A percentile compares a stretch with the other conserved stretches of the same genome.
phyloP scores from a whole-genome alignment of 1,140 invertebrate species.

The Brachionus plicatilis region DNA sequence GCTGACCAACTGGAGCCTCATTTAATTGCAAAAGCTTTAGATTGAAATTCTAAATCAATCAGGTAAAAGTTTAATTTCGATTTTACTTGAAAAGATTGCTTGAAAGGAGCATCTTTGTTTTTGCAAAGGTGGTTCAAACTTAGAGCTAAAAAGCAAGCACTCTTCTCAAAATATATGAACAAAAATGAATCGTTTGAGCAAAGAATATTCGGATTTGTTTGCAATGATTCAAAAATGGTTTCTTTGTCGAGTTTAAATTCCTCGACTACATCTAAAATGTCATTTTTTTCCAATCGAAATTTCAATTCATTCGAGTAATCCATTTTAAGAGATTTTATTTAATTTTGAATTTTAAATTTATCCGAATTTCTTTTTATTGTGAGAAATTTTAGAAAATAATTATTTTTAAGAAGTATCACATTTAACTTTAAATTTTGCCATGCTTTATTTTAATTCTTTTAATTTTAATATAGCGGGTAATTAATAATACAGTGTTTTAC shows the following conservation, averaged over 20 bases:
- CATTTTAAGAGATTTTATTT: neutral
- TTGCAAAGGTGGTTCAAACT: neutral
- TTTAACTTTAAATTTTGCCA: neutral
- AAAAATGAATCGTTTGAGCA: slow-evolving; percentile 17
- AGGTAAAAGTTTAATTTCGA: neutral
- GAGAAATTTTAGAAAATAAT: neutral
- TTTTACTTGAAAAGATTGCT: neutral
- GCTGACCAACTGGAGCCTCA: neutral
- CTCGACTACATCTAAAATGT: neutral
- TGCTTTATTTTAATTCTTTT: no score
- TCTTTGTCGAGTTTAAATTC: neutral
- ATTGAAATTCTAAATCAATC: neutral
- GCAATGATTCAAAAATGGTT: neutral
- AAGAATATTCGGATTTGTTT: neutral
- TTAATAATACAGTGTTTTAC: no score
- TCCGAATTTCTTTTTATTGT: neutral
- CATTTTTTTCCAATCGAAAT: neutral
- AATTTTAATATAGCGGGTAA: no score
- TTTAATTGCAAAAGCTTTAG: neutral
- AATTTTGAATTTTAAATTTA: neutral
- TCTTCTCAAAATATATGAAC: slow-evolving; percentile 14
- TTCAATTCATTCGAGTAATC: neutral
- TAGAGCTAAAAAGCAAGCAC: neutral
- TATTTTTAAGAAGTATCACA: neutral
- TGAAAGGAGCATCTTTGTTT: neutral